Percentiles rank a stretch among this genome's conserved stretches.
These are phyloP conservation scores for Potorous gilbertii DNA, from an alignment of 2,797 vertebrate species.

Conservation along the genomic window DNA sequence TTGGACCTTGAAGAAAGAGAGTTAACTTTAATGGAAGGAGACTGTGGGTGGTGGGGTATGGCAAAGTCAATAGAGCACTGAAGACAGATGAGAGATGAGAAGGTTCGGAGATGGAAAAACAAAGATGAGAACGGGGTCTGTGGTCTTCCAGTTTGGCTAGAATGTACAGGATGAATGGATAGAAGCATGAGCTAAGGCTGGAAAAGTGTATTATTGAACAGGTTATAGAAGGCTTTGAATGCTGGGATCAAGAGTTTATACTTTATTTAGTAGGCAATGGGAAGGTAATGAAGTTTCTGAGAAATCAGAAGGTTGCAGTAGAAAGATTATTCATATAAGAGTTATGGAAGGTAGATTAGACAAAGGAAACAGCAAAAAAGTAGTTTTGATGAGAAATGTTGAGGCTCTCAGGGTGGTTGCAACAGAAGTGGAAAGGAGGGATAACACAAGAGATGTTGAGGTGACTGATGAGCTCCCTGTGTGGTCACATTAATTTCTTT, in stretches of 20 bases:
- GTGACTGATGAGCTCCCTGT: background rate
- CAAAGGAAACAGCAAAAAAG: background rate
- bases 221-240: background rate
- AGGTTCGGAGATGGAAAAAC: background rate
- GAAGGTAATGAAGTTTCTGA: background rate
- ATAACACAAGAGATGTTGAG: background rate
- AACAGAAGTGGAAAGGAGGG: background rate
- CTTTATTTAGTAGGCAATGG: background rate
- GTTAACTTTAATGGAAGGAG: too few species aligned
- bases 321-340: background rate
- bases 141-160: background rate
- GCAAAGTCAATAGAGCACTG: background rate
- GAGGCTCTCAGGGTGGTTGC: background rate
- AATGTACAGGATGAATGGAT: background rate
- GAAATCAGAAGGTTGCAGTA: background rate
- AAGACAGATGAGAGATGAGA: background rate
- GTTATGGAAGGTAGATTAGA: background rate
- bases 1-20: too few species aligned
- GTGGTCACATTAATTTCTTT: background rate
- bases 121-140: background rate
- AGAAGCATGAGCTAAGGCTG: background rate
- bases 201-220: background rate
- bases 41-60: too few species aligned
- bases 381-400: background rate
- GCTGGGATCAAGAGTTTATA: background rate